Evolutionary conservation across 64 coral and sea anemone genomes (phyloP), one percentile per base, ranked within the genome.

Genomic region (Astreopora myriophthalma): DNA sequence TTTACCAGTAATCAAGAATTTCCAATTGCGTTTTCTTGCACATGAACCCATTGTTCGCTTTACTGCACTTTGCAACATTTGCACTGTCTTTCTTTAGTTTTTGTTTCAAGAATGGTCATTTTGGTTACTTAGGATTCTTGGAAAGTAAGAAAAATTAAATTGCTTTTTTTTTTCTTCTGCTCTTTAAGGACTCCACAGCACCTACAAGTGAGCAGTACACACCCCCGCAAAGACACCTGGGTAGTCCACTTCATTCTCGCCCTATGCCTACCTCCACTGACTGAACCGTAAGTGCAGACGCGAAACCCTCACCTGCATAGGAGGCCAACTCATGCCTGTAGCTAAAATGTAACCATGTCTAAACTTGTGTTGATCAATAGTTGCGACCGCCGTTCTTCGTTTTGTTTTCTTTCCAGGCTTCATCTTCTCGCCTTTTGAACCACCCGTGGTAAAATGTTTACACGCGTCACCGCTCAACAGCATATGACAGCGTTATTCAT

Each of bases 201-300:
- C 57, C 74, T 31, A 79, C 85, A 32, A 93, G 39, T 79, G 95
- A 96, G 9, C 95, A 96, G 82, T 96, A 76, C 35, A 93, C 95
- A 62, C 87, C 95, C 7, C 95, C 95, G 32, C 95, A 96, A 87
- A 96, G 87, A 80, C 95, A 96, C 39, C 25, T 93, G 79, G 91
- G 87, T 83, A 96, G 95, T 86, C 95, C 95, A 29, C 73, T 96
- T 33, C 69, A 88, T 12, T 79, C 75, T 30, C 92, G 92, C 48
- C 68, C 75, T 4, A 76, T 88, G 6, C 92, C 68, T 24, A 93
- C 86, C 8, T 86, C 85, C 33, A 77, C 73, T 69, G 84, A 93
- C 37, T 87, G n/a, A 87, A 83, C 64, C 16, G 57, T 83, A 65
- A 36, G 79, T 64, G 20, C n/a, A n/a, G n/a, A n/a, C n/a, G n/a